A percentile compares a stretch with the other conserved stretches of the same genome.
Evolutionary conservation across 2,888 invertebrate species (phyloP).

Genomic region (Melangyna quadrimaculata): DNA sequence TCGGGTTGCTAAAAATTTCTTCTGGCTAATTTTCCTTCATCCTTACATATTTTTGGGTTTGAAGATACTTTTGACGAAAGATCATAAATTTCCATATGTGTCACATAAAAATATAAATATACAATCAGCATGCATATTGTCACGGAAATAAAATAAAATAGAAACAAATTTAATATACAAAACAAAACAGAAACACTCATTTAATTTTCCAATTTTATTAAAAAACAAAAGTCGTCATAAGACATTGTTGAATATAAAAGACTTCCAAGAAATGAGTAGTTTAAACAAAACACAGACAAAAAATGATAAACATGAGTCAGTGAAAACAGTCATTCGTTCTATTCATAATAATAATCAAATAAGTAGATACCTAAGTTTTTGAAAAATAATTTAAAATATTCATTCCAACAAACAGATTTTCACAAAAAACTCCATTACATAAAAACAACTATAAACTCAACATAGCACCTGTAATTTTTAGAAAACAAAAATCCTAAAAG

Average conservation of each 20-base stretch:
- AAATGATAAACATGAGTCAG: not conserved
- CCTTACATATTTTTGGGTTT: no score
- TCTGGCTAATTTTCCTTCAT: no score
- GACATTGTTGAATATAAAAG: not conserved
- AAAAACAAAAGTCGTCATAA: not conserved
- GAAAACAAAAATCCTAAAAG: conserved; percentile 47
- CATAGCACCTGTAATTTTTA: conserved; percentile 45
- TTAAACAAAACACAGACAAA: not conserved
- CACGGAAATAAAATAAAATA: not conserved
- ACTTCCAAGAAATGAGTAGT: not conserved
- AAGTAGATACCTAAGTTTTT: not conserved
- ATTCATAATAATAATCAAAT: not conserved
- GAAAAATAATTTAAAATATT: conserved; percentile 20
- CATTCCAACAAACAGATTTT: not conserved
- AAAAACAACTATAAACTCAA: not conserved
- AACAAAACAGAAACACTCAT: not conserved
- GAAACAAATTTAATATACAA: not conserved
- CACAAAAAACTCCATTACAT: conserved; percentile 26
- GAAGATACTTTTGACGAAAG: no score
- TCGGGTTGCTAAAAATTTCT: no score
- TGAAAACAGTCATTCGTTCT: not conserved
- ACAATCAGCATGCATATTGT: no score
- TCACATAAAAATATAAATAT: no score
- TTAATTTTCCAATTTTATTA: not conserved
- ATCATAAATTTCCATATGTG: no score